phyloP scores from a whole-genome alignment of 2,113 vertebrate genomes.

The Leucosticte australis region DNA sequence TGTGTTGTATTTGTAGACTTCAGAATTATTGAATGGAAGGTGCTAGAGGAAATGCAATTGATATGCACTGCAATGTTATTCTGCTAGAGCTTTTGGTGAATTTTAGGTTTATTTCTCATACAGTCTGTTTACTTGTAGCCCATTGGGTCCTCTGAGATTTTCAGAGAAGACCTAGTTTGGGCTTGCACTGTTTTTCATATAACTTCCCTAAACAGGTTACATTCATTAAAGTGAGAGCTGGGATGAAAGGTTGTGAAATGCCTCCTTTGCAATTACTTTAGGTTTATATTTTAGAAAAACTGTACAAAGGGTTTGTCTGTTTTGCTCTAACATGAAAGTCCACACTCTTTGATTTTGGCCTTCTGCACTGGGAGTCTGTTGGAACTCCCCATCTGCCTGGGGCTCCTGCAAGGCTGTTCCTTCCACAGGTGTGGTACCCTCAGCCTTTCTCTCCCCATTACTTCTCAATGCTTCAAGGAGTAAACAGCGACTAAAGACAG shows the following conservation, averaged over 20 bases:
- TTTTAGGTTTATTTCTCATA: neutral
- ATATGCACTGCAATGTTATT: neutral
- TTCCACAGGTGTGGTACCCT: neutral
- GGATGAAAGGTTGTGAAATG: neutral
- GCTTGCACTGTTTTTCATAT: neutral
- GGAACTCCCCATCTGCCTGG: accelerated
- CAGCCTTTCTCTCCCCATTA: neutral
- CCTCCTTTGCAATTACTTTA: neutral
- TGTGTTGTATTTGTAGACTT: neutral
- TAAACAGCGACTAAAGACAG: neutral
- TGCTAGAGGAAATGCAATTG: neutral
- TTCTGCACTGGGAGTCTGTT: neutral
- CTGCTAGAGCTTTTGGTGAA: neutral
- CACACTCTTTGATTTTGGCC: neutral
- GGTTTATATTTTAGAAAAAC: neutral
- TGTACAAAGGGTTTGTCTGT: neutral
- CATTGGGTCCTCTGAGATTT: neutral
- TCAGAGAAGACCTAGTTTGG: neutral
- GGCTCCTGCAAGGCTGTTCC: neutral
- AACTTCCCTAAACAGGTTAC: neutral
- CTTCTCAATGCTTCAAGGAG: neutral
- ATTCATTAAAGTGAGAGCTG: neutral
- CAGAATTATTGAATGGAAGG: neutral
- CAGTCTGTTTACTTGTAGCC: neutral
- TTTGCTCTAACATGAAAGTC: neutral